phyloP scores from a whole-genome alignment of 2,113 vertebrate species.

The Phasianus colchicus region DNA sequence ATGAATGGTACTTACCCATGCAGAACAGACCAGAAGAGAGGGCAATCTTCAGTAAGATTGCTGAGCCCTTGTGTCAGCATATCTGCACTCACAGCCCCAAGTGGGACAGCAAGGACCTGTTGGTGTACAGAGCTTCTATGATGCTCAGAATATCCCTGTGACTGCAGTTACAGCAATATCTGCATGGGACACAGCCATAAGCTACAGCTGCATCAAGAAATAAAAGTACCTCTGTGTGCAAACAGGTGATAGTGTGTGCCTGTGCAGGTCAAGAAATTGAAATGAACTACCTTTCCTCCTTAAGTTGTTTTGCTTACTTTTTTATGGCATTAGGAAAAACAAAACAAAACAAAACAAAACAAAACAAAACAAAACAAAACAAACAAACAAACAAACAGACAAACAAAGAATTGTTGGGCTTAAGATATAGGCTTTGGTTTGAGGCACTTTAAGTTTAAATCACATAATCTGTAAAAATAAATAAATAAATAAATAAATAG shows the following conservation, averaged over 20 bases:
- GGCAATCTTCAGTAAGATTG: background rate
- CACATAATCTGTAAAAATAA: constrained; percentile 39
- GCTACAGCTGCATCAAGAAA: background rate
- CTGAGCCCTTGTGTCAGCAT: fast-evolving
- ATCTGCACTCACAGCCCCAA: background rate
- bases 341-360: background rate
- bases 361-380: no score
- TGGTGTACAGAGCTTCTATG: background rate
- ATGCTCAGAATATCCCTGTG: fast-evolving
- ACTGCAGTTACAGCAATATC: background rate
- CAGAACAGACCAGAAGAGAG: background rate
- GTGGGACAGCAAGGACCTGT: no score
- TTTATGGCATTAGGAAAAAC: background rate
- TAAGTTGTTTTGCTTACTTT: constrained; percentile 40
- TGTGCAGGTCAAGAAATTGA: background rate
- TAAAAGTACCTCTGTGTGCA: background rate
- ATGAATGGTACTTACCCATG: background rate
- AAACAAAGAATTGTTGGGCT: constrained; percentile 30
- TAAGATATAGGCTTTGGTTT: constrained; percentile 46
- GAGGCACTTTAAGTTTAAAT: constrained; percentile 43
- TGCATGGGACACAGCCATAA: background rate
- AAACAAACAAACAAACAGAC: background rate
- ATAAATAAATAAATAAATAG: constrained; percentile 16
- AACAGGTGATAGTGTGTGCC: background rate
- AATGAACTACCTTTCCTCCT: background rate